These are phyloP conservation scores for Drosophila hydei DNA, from an alignment of 1,140 invertebrate species.

Conservation along the genomic window DNA sequence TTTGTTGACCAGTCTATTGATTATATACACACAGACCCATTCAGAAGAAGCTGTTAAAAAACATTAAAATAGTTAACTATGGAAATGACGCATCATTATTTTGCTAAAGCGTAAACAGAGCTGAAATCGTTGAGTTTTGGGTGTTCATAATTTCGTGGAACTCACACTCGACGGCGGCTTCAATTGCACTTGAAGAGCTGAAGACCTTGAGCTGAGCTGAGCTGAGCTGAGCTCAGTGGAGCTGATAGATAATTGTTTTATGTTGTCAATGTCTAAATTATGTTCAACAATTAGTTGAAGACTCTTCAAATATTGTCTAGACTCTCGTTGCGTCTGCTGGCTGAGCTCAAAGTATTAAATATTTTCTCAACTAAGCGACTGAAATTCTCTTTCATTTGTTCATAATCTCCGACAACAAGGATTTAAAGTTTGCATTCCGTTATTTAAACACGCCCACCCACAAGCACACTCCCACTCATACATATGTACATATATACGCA, in stretches of 20 bases:
- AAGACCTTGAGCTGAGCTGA: slow-evolving; percentile 4
- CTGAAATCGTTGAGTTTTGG: slow-evolving; percentile 9
- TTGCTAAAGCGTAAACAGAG: slow-evolving; percentile 38
- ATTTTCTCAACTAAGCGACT: not conserved
- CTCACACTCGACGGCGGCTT: slow-evolving; percentile 21
- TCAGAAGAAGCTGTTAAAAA: not conserved
- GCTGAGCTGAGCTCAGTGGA: slow-evolving; percentile 13
- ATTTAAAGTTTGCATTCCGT: not conserved
- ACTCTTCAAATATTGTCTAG: not conserved
- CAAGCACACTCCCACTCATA: not conserved
- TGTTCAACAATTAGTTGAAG: not conserved
- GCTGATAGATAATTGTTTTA: slow-evolving; percentile 17
- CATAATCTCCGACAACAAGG: not conserved
- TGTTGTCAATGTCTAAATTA: slow-evolving; percentile 30
- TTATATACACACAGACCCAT: too few relatives aligned
- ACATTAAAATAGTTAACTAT: not conserved
- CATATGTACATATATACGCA: not conserved
- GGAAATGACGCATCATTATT: slow-evolving; percentile 60
- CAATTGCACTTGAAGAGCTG: slow-evolving; percentile 20
- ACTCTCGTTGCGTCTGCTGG: not conserved
- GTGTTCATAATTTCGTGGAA: slow-evolving; percentile 36
- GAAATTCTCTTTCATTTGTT: not conserved
- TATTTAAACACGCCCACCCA: not conserved
- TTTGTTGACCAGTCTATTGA: too few relatives aligned
- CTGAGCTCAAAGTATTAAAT: not conserved